Conservation (phyloP, 2,888 invertebrate species). For the Bembecia ichneumoniformis region DNA sequence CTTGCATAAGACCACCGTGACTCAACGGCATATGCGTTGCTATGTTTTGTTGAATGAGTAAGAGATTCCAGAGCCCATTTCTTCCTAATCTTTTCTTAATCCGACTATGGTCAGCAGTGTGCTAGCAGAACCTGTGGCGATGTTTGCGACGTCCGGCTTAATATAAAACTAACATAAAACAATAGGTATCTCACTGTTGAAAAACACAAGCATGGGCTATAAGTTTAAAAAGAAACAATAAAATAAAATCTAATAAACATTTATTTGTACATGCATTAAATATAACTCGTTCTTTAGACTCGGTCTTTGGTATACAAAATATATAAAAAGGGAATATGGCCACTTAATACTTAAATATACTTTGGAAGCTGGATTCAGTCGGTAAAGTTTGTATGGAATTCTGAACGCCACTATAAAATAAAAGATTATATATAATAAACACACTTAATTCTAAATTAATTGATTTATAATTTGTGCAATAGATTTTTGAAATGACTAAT, state of each 20-base stretch:
- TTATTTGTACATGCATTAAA: slow-evolving; percentile 47
- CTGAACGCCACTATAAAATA: slow-evolving; percentile 1
- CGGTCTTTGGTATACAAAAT: slow-evolving; percentile 64
- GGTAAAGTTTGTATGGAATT: slow-evolving; percentile 18
- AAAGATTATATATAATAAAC: neutral
- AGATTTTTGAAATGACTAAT: too few species aligned
- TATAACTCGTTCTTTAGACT: slow-evolving; percentile 56
- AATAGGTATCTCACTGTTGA: too few species aligned
- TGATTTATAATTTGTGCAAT: neutral
- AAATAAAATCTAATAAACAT: slow-evolving; percentile 7
- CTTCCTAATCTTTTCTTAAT: too few species aligned
- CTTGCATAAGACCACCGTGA: too few species aligned
- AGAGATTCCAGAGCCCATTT: too few species aligned
- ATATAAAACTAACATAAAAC: too few species aligned
- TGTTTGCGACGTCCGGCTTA: too few species aligned
- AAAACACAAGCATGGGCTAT: too few species aligned
- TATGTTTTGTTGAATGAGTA: too few species aligned
- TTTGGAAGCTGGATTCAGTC: slow-evolving; percentile 49
- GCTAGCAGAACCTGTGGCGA: too few species aligned
- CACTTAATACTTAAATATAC: slow-evolving; percentile 21
- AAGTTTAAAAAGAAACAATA: neutral
- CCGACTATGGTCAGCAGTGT: too few species aligned
- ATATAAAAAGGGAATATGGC: slow-evolving; percentile 59
- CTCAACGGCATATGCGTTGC: too few species aligned
- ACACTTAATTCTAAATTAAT: neutral